A percentile compares a stretch with the other conserved stretches of the same genome.
Conservation (phyloP, 2,888 invertebrate genomes). For the Poecilus cupreus region DNA sequence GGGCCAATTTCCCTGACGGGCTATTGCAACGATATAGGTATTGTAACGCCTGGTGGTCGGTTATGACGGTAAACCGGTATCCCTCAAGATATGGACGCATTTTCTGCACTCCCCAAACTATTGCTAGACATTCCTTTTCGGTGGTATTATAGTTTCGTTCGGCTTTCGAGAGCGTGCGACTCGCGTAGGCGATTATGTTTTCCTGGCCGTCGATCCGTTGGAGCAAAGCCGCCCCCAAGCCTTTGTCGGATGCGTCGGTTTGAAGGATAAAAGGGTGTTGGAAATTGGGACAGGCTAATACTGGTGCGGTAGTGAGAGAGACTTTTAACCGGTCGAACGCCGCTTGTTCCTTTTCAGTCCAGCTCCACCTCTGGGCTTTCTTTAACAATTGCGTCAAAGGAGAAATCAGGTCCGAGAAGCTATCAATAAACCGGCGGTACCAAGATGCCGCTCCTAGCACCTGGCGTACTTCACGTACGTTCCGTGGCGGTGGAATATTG, state of each 20-base stretch:
- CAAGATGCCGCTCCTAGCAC: conserved; percentile 66
- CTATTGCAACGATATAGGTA: conserved; percentile 61
- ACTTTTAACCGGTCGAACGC: conserved; percentile 61
- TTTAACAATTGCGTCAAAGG: conserved; percentile 62
- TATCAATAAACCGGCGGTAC: conserved; percentile 65
- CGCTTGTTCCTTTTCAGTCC: conserved; percentile 60
- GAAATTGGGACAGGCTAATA: conserved; percentile 62
- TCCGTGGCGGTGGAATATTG: neutral
- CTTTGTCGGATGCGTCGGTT: no score
- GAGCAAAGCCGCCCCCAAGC: no score
- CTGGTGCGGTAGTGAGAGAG: conserved; percentile 57
- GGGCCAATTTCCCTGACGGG: conserved; percentile 63
- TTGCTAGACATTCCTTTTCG: conserved; percentile 58
- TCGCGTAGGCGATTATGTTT: conserved; percentile 59
- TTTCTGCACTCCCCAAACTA: conserved; percentile 60
- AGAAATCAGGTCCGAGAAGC: conserved; percentile 60
- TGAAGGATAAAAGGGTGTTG: conserved; percentile 52
- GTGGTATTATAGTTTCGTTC: conserved; percentile 60
- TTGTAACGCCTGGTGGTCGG: conserved; percentile 64
- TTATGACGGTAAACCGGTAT: conserved; percentile 64
- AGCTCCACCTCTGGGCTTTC: conserved; percentile 60
- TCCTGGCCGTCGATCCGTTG: conserved; percentile 38
- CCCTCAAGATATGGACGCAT: conserved; percentile 64
- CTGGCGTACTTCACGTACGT: conserved; percentile 61
- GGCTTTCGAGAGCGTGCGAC: conserved; percentile 33